phyloP scores from a whole-genome alignment of 2,113 vertebrate genomes.

The Sapajus apella region DNA sequence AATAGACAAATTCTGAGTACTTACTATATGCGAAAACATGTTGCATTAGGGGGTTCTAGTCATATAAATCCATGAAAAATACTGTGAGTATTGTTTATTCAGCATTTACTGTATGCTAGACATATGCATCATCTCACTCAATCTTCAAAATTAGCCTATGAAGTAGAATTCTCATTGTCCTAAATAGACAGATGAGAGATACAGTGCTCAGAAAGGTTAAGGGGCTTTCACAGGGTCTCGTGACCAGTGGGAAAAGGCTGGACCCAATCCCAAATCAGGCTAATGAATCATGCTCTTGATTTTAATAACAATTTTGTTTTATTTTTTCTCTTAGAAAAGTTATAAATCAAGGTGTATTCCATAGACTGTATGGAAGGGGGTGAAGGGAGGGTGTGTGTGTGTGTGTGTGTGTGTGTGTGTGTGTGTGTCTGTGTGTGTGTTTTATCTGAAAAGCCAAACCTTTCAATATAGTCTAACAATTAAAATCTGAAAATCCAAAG shows the following conservation, averaged over 20 bases:
- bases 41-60: neutral
- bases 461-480: neutral
- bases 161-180: neutral
- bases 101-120: neutral
- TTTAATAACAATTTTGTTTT: conserved; percentile 47
- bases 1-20: neutral
- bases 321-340: conserved; percentile 26
- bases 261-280: neutral
- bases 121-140: neutral
- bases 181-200: neutral
- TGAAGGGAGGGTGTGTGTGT: neutral
- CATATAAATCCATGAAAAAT: neutral
- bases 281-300: conserved; percentile 67
- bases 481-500: neutral
- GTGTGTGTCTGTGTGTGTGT: neutral
- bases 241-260: neutral
- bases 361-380: neutral
- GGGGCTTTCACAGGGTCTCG: neutral
- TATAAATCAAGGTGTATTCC: neutral
- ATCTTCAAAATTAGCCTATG: neutral
- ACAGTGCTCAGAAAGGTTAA: neutral
- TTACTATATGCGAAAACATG: neutral
- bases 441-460: neutral
- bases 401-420: neutral
- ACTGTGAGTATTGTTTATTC: neutral